These are phyloP conservation scores for Subacronicta megacephala DNA, from an alignment of 2,888 invertebrate genomes.

Conservation along the genomic window DNA sequence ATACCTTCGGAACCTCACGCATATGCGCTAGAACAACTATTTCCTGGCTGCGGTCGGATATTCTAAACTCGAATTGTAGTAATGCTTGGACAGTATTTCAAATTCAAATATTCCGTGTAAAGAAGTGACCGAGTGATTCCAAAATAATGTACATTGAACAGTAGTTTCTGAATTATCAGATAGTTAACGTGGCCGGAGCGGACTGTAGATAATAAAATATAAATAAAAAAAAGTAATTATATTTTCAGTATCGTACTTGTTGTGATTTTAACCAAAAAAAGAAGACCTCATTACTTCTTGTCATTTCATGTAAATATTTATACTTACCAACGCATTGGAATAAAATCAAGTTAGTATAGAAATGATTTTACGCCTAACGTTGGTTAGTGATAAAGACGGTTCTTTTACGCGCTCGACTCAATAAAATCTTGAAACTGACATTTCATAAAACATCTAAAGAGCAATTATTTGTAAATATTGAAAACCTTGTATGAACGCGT, in stretches of 20 bases:
- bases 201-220: slow-evolving; percentile 72
- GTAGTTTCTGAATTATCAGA: slow-evolving; percentile 44
- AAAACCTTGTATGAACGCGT: slow-evolving; percentile 33
- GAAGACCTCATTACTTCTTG: slow-evolving; percentile 76
- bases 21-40: not conserved
- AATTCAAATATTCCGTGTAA: slow-evolving; percentile 29
- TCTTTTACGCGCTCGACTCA: slow-evolving; percentile 42
- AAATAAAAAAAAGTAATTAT: slow-evolving; percentile 70
- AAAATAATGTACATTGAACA: slow-evolving; percentile 42
- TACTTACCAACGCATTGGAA: slow-evolving; percentile 39
- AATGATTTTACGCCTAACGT: slow-evolving; percentile 41
- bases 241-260: slow-evolving; percentile 83
- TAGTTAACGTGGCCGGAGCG: slow-evolving; percentile 57
- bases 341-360: slow-evolving; percentile 36
- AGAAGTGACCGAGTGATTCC: slow-evolving; percentile 50
- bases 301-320: slow-evolving; percentile 79
- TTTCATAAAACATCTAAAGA: slow-evolving; percentile 6
- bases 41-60: slow-evolving; percentile 3
- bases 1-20: not conserved
- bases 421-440: not conserved
- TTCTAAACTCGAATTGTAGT: slow-evolving; percentile 21
- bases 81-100: slow-evolving; percentile 8
- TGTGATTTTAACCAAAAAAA: slow-evolving; percentile 88
- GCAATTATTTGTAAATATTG: slow-evolving; percentile 30
- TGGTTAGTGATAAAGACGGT: slow-evolving; percentile 38